Percentiles rank a stretch among this genome's conserved stretches.
Evolutionary conservation across 2,888 invertebrate species (phyloP).

Genomic region (Teleogryllus oceanicus): DNA sequence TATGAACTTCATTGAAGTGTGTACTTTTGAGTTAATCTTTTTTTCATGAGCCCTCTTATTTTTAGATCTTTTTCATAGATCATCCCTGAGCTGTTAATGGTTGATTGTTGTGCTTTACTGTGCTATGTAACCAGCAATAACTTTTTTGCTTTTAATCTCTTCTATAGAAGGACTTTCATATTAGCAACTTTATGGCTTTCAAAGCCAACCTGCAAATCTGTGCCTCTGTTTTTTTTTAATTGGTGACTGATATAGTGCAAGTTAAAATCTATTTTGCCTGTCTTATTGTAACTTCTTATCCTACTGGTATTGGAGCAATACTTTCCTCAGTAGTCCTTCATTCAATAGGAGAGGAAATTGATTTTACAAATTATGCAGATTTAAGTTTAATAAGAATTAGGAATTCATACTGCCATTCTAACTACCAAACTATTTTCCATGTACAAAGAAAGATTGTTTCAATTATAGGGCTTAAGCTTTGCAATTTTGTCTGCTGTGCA

Average conservation of each 20-base stretch:
- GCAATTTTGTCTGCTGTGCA: not conserved
- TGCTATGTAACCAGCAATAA: not conserved
- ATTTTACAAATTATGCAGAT: too few species aligned
- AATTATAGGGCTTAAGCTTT: not conserved
- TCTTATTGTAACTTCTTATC: not conserved
- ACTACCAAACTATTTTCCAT: not conserved
- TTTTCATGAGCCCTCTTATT: too few species aligned
- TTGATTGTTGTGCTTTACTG: not conserved
- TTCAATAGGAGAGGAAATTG: too few species aligned
- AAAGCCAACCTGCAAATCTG: not conserved
- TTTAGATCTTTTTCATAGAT: too few species aligned
- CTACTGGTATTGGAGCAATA: constrained; percentile 18
- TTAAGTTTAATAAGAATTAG: too few species aligned
- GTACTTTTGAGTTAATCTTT: too few species aligned
- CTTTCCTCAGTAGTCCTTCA: too few species aligned
- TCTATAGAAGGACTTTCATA: not conserved
- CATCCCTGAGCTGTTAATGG: too few species aligned
- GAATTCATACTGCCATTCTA: too few species aligned
- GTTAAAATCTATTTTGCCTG: not conserved
- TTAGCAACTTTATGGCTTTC: not conserved
- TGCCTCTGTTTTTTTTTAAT: not conserved
- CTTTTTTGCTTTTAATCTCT: not conserved
- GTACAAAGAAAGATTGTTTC: constrained; percentile 8
- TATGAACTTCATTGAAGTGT: too few species aligned
- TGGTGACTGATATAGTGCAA: not conserved